Evolutionary conservation across 2,113 vertebrate species (phyloP).

Genomic region (Macrotus californicus): DNA sequence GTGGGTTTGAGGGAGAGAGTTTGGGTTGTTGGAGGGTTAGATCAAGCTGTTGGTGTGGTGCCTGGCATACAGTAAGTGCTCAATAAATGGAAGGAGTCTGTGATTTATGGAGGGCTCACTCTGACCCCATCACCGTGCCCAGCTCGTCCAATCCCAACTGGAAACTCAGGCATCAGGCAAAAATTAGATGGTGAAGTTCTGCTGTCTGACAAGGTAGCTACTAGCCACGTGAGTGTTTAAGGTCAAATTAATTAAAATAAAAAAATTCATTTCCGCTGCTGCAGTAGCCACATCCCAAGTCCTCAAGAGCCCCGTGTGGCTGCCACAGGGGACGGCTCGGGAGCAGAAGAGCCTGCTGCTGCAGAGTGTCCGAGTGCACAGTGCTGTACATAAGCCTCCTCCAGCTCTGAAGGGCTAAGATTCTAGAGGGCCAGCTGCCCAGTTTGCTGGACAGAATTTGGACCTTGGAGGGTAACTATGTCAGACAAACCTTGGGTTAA

Average conservation of each 20-base stretch:
- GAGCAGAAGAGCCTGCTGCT: rapidly evolving
- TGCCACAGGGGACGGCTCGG: neutral
- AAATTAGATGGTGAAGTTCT: neutral
- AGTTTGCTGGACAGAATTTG: neutral
- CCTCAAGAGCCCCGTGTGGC: neutral
- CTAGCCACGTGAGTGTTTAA: neutral
- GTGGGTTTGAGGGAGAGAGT: neutral
- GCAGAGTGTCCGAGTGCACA: rapidly evolving
- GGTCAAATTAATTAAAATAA: neutral
- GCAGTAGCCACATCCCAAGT: neutral
- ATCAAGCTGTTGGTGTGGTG: too few relatives aligned
- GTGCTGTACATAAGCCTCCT: rapidly evolving
- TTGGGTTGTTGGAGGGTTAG: neutral
- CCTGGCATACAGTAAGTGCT: neutral
- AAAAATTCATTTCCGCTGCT: neutral
- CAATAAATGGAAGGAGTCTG: neutral
- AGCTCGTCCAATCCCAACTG: neutral
- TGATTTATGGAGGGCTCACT: neutral
- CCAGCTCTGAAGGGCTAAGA: neutral
- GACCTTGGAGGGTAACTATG: neutral
- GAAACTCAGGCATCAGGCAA: neutral
- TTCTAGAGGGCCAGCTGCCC: neutral
- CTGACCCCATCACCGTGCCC: rapidly evolving
- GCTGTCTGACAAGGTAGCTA: neutral
- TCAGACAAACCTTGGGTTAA: neutral